phyloP scores from a whole-genome alignment of 1,140 invertebrate genomes.

The Diachasmimorpha longicaudata region DNA sequence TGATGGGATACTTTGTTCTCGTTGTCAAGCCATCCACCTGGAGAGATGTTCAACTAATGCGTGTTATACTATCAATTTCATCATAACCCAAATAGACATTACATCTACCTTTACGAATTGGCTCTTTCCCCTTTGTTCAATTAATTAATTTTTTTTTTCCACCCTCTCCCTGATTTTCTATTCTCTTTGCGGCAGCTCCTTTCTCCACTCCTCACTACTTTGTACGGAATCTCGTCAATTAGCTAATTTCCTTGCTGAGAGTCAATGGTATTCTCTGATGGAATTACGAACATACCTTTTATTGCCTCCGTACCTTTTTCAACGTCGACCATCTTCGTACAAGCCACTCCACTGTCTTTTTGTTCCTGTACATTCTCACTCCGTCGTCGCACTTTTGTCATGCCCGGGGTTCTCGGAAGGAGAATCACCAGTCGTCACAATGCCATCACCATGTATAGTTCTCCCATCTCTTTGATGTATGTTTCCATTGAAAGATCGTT shows the following conservation, averaged over 20 bases:
- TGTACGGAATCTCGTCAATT: conserved; percentile 39
- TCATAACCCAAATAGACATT: not conserved
- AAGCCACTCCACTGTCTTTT: not conserved
- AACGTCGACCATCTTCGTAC: conserved; percentile 2
- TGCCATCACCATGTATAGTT: conserved; percentile 29
- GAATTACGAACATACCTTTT: conserved; percentile 33
- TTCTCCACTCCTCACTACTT: conserved; percentile 4
- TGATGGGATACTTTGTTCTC: conserved; percentile 35
- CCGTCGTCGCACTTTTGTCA: conserved; percentile 12
- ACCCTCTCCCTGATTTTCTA: not conserved
- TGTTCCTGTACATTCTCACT: not conserved
- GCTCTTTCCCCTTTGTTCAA: not conserved
- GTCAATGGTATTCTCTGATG: conserved; percentile 9
- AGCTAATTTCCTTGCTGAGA: conserved; percentile 43
- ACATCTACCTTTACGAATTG: not conserved
- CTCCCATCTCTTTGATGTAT: not conserved
- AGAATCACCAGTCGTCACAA: conserved; percentile 15
- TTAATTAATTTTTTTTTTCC: not conserved
- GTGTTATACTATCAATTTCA: not conserved
- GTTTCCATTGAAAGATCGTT: not conserved
- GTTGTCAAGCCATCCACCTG: too few relatives aligned
- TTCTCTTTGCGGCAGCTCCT: conserved; percentile 22
- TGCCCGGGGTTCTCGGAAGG: not conserved
- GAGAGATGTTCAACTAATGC: not conserved
- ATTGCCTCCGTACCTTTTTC: conserved; percentile 29